Evolutionary conservation across 2,888 invertebrate species (phyloP).

Genomic region (Ophion costatus): DNA sequence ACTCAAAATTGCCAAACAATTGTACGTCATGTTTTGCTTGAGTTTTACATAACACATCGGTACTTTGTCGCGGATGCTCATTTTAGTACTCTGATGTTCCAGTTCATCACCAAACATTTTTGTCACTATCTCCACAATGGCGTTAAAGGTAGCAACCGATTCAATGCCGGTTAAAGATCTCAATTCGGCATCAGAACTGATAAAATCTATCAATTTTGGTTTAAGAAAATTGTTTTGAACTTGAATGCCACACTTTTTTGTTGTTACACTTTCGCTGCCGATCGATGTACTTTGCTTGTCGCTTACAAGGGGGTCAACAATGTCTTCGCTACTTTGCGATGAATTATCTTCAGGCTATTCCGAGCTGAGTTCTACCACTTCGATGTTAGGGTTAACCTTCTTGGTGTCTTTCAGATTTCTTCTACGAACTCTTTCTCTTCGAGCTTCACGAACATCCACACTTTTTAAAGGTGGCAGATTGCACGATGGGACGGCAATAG

Average conservation of each 20-base stretch:
- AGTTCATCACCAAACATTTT: too few relatives aligned
- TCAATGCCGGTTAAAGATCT: constrained; percentile 1
- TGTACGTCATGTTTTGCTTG: not conserved
- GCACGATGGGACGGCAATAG: constrained; percentile 2
- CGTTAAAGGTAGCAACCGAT: not conserved
- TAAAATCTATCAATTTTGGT: not conserved
- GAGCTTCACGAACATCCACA: not conserved
- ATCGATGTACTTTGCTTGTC: not conserved
- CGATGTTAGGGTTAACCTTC: not conserved
- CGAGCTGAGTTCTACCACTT: not conserved
- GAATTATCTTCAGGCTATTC: constrained; percentile 1
- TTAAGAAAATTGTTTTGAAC: too few relatives aligned
- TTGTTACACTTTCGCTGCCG: not conserved
- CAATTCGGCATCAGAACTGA: not conserved
- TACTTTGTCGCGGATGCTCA: not conserved
- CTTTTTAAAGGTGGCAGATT: not conserved
- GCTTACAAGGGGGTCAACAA: not conserved
- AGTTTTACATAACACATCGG: not conserved
- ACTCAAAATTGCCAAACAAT: constrained; percentile 2
- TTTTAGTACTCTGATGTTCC: not conserved
- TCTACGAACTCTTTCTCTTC: not conserved
- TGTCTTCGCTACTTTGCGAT: not conserved
- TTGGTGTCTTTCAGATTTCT: not conserved
- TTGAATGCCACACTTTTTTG: not conserved
- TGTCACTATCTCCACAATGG: too few relatives aligned